Base-by-base conservation (phyloP, 2,797 vertebrate genomes). In the Leptodactylus fallax region DNA sequence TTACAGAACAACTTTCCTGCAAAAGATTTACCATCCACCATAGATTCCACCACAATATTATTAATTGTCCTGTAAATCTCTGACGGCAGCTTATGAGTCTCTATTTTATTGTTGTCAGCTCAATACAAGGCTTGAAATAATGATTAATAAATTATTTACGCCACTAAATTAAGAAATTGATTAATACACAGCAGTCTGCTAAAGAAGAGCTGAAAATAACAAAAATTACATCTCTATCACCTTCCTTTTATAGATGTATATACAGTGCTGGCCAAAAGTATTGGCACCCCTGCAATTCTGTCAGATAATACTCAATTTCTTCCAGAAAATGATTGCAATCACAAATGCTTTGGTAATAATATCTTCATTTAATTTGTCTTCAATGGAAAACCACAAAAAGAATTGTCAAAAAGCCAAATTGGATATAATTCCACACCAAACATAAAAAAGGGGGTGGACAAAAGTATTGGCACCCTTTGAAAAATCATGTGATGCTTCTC, bases 81-180 rank as follows among this genome's bases (percentile, higher is more conserved):
- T 76, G 47, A 51, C 8, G 7, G 72, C 72, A 23, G 72, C 9
- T 76, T 51, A 49, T 76, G 72, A 27, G 72, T 76, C 19, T 76
- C 11, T 76, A 51, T 76, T 21, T 76, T 76, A 76, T 76, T 49
- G 49, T 76, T 76, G 72, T 47, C 71, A 74, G 71, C 45, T 74
- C 14, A 45, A 45, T 71, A 6, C 47, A 47, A 72, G 69, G 3
- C 69, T 72, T 2, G 21, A 76, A 76, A 51, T 51, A 76, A 76
- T 76, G 72, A 76, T 76, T 12, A 76, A 76, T 76, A 51, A 76
- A 76, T 76, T 11, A 76, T 76, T 5, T 51, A 76, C 72, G 21
- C 72, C 47, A 12, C 45, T n/a, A n/a, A 16, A 76, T 76, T 21
- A 76, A 76, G 72, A 51, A 76, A 76, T 76, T 51, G 72, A 51